These are phyloP conservation scores for Ephialtes manifestator DNA, from an alignment of 2,888 invertebrate genomes.

Conservation along the genomic window DNA sequence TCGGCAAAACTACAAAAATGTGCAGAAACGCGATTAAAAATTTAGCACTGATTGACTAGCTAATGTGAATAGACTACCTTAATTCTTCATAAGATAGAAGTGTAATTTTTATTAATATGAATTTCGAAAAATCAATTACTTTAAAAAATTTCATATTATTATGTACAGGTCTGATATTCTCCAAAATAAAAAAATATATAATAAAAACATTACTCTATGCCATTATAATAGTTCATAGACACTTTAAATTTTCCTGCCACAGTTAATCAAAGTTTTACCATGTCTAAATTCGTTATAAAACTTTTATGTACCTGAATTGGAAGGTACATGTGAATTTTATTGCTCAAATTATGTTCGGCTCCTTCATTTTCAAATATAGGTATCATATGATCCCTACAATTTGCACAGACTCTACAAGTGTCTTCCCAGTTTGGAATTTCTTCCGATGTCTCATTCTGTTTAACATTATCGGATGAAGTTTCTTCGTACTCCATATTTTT, in stretches of 20 bases:
- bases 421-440: conserved; percentile 66
- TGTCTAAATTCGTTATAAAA: not conserved
- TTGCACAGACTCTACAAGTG: conserved; percentile 88
- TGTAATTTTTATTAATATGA: too few species aligned
- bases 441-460: not conserved
- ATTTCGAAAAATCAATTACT: too few species aligned
- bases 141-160: too few species aligned
- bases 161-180: too few species aligned
- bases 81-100: too few species aligned
- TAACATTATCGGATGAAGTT: not conserved
- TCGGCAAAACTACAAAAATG: too few species aligned
- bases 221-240: not conserved
- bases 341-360: conserved; percentile 87
- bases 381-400: conserved; percentile 87
- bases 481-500: not conserved
- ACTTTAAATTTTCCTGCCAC: too few species aligned
- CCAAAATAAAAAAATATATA: too few species aligned
- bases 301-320: conserved; percentile 88
- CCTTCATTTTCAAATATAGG: conserved; percentile 90
- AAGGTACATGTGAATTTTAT: conserved; percentile 89
- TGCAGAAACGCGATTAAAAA: too few species aligned
- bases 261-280: not conserved
- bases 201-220: too few species aligned
- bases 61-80: too few species aligned
- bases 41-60: too few species aligned